Conservation (phyloP, 2,888 invertebrate species). For the Leptothorax acervorum region DNA sequence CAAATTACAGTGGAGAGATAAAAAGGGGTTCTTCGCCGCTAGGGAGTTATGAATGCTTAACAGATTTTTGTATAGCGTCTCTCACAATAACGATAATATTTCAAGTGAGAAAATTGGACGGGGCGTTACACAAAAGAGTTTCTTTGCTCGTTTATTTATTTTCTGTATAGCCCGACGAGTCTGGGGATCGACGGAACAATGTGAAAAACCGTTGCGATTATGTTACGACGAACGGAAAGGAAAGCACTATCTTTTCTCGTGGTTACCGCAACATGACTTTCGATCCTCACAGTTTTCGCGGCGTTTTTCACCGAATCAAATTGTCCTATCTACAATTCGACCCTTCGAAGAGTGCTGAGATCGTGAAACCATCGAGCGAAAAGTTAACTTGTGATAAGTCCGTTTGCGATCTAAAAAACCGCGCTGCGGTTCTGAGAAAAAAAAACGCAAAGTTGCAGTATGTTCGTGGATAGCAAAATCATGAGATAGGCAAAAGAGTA, state of each 20-base stretch:
- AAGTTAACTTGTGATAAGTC: neutral
- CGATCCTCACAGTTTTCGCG: neutral
- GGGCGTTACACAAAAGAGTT: conserved; percentile 6
- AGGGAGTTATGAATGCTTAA: conserved; percentile 17
- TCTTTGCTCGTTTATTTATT: neutral
- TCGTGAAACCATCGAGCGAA: conserved; percentile 1
- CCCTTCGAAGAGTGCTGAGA: neutral
- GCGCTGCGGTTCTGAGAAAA: neutral
- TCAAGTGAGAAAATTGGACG: conserved; percentile 35
- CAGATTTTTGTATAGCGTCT: neutral
- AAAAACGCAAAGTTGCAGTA: neutral
- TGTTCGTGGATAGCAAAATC: neutral
- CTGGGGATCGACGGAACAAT: conserved; percentile 25
- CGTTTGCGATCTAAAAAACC: neutral
- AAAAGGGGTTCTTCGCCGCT: neutral
- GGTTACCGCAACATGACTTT: conserved; percentile 22
- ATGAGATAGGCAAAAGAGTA: neutral
- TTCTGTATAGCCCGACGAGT: neutral
- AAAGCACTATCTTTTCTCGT: conserved; percentile 18
- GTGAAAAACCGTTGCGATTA: conserved; percentile 31
- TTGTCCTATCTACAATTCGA: neutral
- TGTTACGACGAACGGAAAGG: neutral
- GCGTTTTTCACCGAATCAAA: neutral
- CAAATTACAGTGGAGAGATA: neutral
- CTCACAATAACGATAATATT: conserved; percentile 30